Conservation (phyloP, 1,140 invertebrate genomes). For the Andricus grossulariae region DNA sequence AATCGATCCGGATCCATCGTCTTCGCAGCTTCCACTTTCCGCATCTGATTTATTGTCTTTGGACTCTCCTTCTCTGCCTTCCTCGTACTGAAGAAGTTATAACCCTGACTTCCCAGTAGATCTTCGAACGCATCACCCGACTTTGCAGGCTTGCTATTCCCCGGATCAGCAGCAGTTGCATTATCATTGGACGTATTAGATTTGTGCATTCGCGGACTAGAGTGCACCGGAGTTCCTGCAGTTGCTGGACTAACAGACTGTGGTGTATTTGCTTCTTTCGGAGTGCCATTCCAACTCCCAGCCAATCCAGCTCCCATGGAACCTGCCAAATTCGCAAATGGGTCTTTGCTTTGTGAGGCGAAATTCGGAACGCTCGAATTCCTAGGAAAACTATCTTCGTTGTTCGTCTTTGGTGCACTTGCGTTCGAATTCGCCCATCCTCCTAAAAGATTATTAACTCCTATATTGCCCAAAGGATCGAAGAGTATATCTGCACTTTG, state of each 20-base stretch:
- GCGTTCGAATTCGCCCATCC: constrained; percentile 55
- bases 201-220: constrained; percentile 67
- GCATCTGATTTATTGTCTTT: constrained; percentile 94
- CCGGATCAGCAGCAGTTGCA: constrained; percentile 38
- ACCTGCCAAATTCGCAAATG: constrained; percentile 76
- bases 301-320: constrained; percentile 67
- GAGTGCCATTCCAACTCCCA: constrained; percentile 72
- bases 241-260: constrained; percentile 70
- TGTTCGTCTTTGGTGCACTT: constrained; percentile 48
- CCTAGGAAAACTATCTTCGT: constrained; percentile 75
- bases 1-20: constrained; percentile 95
- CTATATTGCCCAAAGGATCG: constrained; percentile 63
- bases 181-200: constrained; percentile 66
- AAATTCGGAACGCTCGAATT: constrained; percentile 80
- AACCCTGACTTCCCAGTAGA: constrained; percentile 91
- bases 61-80: constrained; percentile 87
- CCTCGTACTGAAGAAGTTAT: constrained; percentile 81
- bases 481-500: constrained; percentile 57
- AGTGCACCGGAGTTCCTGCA: constrained; percentile 69
- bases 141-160: constrained; percentile 72
- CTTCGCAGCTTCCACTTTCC: constrained; percentile 89
- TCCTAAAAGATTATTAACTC: constrained; percentile 60
- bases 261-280: constrained; percentile 68
- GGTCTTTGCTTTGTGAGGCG: constrained; percentile 74
- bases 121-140: constrained; percentile 91